Base-by-base conservation (phyloP, 2,888 invertebrate genomes). In the Zootermopsis nevadensis region DNA sequence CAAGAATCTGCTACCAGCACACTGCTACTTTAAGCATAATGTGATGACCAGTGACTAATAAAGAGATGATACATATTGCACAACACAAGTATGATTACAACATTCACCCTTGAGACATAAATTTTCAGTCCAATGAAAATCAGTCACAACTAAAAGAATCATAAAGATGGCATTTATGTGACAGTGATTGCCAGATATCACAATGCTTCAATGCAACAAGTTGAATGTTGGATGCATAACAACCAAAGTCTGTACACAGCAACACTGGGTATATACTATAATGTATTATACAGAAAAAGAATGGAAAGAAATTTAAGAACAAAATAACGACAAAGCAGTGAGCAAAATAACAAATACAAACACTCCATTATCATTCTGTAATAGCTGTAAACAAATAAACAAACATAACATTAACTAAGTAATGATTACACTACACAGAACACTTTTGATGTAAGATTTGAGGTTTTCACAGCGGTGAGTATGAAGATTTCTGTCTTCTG, bases 21-120 rank as follows among this genome's bases (percentile, higher is more conserved):
- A n/a, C n/a, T n/a, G n/a, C n/a, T n/a, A n/a, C n/a, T n/a, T n/a
- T n/a, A n/a, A n/a, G n/a, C n/a, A n/a, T n/a, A n/a, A 38, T 38
- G 38, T 74, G 74, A 74, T 74, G 74, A 74, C 74, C 74, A 74
- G 15, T 74, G 74, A 69, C 8, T 19, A n/a, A n/a, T n/a, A n/a
- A n/a, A n/a, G n/a, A 60, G 27, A 60, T n/a, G 6, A n/a, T n/a
- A 60, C 30, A 33, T 33, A 69, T 15, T 7, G 74, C 72, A 72
- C 15, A 35, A 72, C 72, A 72, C 1, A 38, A n/a, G n/a, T n/a
- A 69, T 31, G 10, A 38, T 38, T n/a, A 74, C 74, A 74, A 74
- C 42, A 74, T 38, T 74, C 38, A 74, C 74, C 33, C 42, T 74
- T 74, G 31, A 74, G 42, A 74, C 42, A 74, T 12, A 24, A 38